These are phyloP conservation scores for Polydrusus pterygomalis DNA, from an alignment of 2,888 invertebrate genomes.

Conservation along the genomic window DNA sequence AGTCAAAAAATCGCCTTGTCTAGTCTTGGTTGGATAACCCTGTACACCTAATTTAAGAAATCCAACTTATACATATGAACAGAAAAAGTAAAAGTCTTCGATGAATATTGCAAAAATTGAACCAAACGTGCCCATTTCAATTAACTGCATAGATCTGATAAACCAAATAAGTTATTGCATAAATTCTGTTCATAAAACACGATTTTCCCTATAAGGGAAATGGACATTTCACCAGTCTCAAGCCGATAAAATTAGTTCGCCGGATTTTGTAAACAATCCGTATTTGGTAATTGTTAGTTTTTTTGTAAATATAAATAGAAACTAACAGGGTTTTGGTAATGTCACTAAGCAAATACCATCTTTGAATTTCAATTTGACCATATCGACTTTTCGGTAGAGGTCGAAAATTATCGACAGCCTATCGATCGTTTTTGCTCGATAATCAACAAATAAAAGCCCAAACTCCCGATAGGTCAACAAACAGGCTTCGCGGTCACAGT, in stretches of 20 bases:
- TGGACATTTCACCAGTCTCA: not conserved
- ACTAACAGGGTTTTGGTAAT: not conserved
- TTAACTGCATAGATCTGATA: not conserved
- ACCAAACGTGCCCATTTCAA: not conserved
- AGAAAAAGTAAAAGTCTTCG: not conserved
- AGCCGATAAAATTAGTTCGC: not conserved
- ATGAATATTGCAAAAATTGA: not conserved
- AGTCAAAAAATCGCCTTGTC: not conserved
- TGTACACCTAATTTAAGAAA: no score
- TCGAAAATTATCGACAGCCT: no score
- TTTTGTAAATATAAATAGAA: slow-evolving; percentile 9
- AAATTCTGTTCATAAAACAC: not conserved
- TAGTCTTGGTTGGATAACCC: no score
- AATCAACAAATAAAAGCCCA: no score
- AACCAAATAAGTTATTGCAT: slow-evolving; percentile 9
- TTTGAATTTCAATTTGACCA: not conserved
- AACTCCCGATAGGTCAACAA: no score
- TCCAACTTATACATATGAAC: no score
- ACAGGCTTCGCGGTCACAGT: no score
- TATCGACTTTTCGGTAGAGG: no score
- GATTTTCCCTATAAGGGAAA: slow-evolving; percentile 12
- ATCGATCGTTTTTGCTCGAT: no score
- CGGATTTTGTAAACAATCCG: slow-evolving; percentile 11
- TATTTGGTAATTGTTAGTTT: slow-evolving; percentile 16
- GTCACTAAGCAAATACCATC: not conserved